Base-by-base conservation (phyloP, 1,140 invertebrate species). In the Drosophila teissieri region DNA sequence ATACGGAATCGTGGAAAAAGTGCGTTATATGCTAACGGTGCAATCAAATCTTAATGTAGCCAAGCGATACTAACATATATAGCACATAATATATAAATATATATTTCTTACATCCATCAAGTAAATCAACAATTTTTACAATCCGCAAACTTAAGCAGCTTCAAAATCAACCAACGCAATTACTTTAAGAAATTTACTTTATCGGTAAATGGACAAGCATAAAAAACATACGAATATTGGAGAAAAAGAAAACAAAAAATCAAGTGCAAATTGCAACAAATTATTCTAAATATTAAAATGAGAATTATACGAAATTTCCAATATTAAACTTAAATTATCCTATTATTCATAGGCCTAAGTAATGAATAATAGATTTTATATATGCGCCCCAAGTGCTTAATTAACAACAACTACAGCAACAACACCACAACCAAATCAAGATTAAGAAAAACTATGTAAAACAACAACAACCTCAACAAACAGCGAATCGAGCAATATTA, bases 401-500 rank as follows among this genome's bases (percentile, higher is more conserved):
- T 37, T 44, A 76, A 64, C n/a, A 45, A 45, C 17, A 73, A 78
- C 82, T 79, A 82, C 64, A 67, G 67, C 74, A 85, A 86, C 40
- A 76, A 63, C 42, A 42, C 37, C 73, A 54, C 37, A 49, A 52
- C 45, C 51, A 67, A 75, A 49, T 54, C 39, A 57, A 80, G 22
- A 56, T 22, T 52, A 63, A 19, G 8, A 48, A 27, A 73, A 55
- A 84, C 62, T 42, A 56, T 70, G 67, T 57, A 56, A 61, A 73
- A 78, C 82, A 83, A 88, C 74, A 67, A 72, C 74, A 85, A 86
- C 83, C 83, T 88, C 82, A 88, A 79, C 53, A 75, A 88, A 82
- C 70, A 82, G 74, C 69, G 84, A 86, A 88, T 79, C 79, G 79
- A 86, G 83, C 83, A 86, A 86, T 86, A 86, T 88, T 85, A 86